phyloP scores from a whole-genome alignment of 2,113 vertebrate genomes.

The Pluvianellus socialis region DNA sequence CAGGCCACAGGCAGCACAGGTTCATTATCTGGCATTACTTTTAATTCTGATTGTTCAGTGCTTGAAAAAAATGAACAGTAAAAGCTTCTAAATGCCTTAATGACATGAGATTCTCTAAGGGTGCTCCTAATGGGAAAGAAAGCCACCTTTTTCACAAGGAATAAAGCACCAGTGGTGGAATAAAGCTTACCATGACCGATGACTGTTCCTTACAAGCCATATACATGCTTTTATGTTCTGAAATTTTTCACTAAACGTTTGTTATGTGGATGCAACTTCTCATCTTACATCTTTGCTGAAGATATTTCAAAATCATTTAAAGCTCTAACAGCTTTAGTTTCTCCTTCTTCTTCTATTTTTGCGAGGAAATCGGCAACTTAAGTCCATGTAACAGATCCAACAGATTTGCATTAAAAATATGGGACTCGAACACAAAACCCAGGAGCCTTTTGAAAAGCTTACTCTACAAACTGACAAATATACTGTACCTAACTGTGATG shows the following conservation, averaged over 20 bases:
- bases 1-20: slow-evolving; percentile 17
- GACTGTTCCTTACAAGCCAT: not conserved
- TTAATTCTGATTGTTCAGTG: slow-evolving; percentile 29
- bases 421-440: slow-evolving; percentile 29
- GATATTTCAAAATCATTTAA: slow-evolving; percentile 19
- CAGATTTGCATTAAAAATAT: slow-evolving; percentile 49
- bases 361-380: slow-evolving; percentile 41
- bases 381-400: slow-evolving; percentile 25
- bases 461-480: slow-evolving; percentile 38
- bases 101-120: not conserved
- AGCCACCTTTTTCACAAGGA: not conserved
- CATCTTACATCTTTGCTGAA: not conserved
- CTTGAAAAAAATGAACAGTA: slow-evolving; percentile 17
- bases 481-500: slow-evolving; percentile 41
- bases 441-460: slow-evolving; percentile 34
- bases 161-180: not conserved
- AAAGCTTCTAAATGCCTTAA: slow-evolving; percentile 14
- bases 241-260: not conserved
- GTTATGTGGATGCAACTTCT: not conserved
- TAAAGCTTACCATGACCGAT: not conserved
- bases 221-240: not conserved
- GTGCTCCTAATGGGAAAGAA: not conserved
- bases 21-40: slow-evolving; percentile 16
- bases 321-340: slow-evolving; percentile 14
- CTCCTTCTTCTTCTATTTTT: slow-evolving; percentile 1